These are phyloP conservation scores for Brachypalpus laphriformis DNA, from an alignment of 2,888 invertebrate genomes.

Conservation along the genomic window DNA sequence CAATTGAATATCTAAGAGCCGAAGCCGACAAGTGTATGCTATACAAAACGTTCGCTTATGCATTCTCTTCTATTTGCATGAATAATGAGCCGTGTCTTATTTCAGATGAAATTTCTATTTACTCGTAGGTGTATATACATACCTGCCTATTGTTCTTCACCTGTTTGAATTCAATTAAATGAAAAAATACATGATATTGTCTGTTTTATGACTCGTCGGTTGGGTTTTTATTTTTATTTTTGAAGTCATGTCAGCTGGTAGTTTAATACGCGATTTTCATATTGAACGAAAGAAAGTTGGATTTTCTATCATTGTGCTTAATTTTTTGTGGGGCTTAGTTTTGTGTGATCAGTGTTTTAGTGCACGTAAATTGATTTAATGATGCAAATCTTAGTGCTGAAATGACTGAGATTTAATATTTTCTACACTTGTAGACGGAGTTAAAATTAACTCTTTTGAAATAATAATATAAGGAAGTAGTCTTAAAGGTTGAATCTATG, in stretches of 20 bases:
- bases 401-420: no score
- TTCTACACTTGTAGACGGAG: no score
- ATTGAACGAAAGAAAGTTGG: conserved; percentile 40
- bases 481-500: neutral
- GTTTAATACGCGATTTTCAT: conserved; percentile 34
- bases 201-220: conserved; percentile 12
- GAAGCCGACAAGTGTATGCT: neutral
- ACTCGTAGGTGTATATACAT: conserved; percentile 8
- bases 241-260: conserved; percentile 31
- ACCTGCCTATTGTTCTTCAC: conserved; percentile 7
- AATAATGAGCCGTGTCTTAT: conserved; percentile 30
- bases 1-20: neutral
- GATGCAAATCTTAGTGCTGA: no score
- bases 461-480: no score
- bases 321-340: neutral
- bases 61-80: conserved; percentile 14
- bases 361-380: neutral
- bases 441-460: no score
- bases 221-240: conserved; percentile 6
- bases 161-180: conserved; percentile 10
- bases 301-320: neutral
- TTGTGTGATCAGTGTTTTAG: neutral
- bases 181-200: conserved; percentile 9
- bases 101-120: conserved; percentile 29
- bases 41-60: conserved; percentile 16